Evolutionary conservation across 2,113 vertebrate species (phyloP).

Genomic region (Laticauda laticaudata): DNA sequence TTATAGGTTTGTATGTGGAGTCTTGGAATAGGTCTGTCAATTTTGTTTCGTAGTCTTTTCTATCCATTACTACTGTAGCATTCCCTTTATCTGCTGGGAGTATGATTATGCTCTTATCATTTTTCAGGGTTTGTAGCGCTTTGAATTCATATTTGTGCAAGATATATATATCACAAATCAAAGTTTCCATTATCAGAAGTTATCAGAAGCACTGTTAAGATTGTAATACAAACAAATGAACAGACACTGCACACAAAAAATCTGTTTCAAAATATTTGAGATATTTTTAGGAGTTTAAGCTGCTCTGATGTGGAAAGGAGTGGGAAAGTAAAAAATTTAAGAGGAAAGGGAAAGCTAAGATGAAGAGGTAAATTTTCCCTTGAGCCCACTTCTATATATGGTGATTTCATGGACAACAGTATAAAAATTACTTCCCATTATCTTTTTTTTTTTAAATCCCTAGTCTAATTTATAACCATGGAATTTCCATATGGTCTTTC

Average conservation of each 20-base stretch:
- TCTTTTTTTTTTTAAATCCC: neutral
- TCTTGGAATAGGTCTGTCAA: no score
- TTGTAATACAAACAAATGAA: neutral
- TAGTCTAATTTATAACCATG: neutral
- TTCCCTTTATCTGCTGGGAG: no score
- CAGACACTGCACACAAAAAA: neutral
- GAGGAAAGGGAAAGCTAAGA: neutral
- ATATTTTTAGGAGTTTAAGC: neutral
- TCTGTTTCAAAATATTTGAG: neutral
- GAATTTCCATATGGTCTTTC: neutral
- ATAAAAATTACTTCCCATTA: neutral
- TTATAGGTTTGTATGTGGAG: no score
- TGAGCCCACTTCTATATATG: neutral
- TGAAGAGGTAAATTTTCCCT: neutral
- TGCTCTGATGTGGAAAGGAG: neutral
- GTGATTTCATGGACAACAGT: neutral
- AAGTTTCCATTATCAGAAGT: no score
- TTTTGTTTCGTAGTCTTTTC: no score
- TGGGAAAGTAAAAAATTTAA: neutral
- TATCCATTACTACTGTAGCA: no score
- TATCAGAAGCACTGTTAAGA: neutral
- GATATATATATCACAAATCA: neutral
- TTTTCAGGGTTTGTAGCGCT: no score
- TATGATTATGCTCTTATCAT: no score
- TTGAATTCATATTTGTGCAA: no score